Evolutionary conservation across 2,797 vertebrate genomes (phyloP).

Genomic region (Catostomus latipinnis): DNA sequence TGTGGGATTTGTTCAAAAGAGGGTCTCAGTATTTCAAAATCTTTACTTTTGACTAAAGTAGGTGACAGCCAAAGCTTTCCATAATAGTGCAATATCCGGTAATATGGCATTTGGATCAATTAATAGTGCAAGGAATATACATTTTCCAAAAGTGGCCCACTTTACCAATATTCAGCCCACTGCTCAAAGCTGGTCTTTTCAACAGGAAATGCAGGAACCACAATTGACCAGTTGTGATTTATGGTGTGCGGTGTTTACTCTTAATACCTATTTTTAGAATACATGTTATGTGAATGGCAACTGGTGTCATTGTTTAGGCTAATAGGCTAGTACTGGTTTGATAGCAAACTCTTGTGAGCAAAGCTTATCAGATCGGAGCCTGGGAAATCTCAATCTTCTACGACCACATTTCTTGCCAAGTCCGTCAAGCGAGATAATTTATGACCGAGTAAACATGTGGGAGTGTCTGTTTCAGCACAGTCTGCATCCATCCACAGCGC

Average conservation of each 20-base stretch:
- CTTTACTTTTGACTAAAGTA: too few relatives aligned
- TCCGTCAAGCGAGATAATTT: slow-evolving; percentile 67
- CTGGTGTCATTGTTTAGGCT: neutral
- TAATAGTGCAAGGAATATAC: too few relatives aligned
- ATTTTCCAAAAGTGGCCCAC: too few relatives aligned
- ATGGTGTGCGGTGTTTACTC: neutral
- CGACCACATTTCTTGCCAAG: slow-evolving; percentile 45
- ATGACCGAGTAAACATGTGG: slow-evolving; percentile 79
- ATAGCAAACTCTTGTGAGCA: slow-evolving; percentile 4
- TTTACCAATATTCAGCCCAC: too few relatives aligned
- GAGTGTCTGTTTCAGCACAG: slow-evolving; percentile 74
- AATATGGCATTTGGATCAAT: too few relatives aligned
- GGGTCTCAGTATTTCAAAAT: too few relatives aligned
- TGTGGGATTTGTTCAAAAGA: too few relatives aligned
- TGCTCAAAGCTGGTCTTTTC: neutral
- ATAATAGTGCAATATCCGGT: too few relatives aligned
- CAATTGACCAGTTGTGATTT: neutral
- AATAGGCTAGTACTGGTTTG: neutral
- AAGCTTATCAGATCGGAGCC: slow-evolving; percentile 51
- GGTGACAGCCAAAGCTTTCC: too few relatives aligned
- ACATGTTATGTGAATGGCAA: neutral
- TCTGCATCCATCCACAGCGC: slow-evolving; percentile 73
- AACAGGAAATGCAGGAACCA: neutral
- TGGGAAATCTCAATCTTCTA: slow-evolving; percentile 67
- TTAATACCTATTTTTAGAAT: neutral